phyloP scores from a whole-genome alignment of 1,140 invertebrate species.

The Lucilia cuprina region DNA sequence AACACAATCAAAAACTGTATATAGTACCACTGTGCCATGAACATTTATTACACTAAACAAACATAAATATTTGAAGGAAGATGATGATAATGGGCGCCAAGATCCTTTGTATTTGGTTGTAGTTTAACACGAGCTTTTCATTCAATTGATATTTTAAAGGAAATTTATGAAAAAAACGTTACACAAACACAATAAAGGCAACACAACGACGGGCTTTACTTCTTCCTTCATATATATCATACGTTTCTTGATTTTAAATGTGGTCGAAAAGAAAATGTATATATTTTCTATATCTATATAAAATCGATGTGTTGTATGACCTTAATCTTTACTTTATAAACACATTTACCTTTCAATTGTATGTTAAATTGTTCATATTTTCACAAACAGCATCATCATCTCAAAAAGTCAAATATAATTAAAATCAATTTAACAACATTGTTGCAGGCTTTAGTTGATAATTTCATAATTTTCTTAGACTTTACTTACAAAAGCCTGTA shows the following conservation, averaged over 20 bases:
- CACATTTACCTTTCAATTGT: no score
- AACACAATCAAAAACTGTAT: no score
- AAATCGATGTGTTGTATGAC: no score
- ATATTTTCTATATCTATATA: no score
- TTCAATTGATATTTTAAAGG: constrained; percentile 3
- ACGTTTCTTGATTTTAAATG: no score
- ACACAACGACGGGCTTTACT: background rate
- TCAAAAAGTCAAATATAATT: background rate
- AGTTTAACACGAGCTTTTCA: constrained; percentile 19
- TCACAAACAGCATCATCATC: background rate
- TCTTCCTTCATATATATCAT: no score
- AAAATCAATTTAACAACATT: background rate
- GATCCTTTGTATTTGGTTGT: constrained; percentile 15
- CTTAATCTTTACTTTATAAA: no score
- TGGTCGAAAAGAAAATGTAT: no score
- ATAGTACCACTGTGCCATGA: background rate
- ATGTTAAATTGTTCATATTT: background rate
- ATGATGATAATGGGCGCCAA: constrained; percentile 34
- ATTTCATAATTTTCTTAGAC: background rate
- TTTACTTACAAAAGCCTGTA: background rate
- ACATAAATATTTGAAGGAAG: constrained; percentile 16
- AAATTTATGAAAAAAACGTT: background rate
- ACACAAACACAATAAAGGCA: background rate
- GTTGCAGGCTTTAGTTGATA: background rate
- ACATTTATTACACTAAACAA: constrained; percentile 15